These are phyloP conservation scores for Amorpha juglandis DNA, from an alignment of 2,888 invertebrate species.

Conservation along the genomic window DNA sequence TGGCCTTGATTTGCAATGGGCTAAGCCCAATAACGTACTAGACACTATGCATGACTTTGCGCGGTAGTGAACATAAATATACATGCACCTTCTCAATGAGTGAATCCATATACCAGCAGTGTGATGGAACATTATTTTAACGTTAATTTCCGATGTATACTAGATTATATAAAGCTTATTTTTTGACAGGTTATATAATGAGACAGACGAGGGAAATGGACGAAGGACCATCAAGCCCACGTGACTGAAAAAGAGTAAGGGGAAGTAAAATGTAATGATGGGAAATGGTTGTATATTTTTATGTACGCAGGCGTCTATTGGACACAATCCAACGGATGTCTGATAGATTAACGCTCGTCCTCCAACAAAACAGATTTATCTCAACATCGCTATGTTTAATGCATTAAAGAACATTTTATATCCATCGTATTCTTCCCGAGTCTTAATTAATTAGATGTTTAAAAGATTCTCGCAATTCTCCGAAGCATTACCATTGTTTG, in stretches of 20 bases:
- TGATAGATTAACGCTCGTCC: constrained; percentile 55
- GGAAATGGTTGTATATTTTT: constrained; percentile 41
- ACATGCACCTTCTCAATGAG: constrained; percentile 17
- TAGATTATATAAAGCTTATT: not conserved
- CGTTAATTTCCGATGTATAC: not conserved
- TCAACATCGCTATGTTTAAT: constrained; percentile 41
- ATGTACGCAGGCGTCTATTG: constrained; percentile 45
- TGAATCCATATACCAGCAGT: not conserved
- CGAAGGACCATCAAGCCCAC: too few relatives aligned
- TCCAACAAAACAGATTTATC: constrained; percentile 56
- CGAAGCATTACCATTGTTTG: constrained; percentile 10
- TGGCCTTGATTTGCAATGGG: constrained; percentile 12
- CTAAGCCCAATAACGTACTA: constrained; percentile 1
- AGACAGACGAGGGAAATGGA: too few relatives aligned
- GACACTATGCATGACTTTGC: not conserved
- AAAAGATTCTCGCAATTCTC: not conserved
- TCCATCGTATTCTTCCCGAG: not conserved
- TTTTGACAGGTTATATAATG: not conserved
- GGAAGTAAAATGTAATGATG: constrained; percentile 29
- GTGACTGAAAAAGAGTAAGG: too few relatives aligned
- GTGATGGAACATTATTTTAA: not conserved
- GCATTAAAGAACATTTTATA: constrained; percentile 27
- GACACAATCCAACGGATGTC: constrained; percentile 54
- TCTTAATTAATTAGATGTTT: constrained; percentile 6
- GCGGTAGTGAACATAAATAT: constrained; percentile 9